Conservation (phyloP, 2,888 invertebrate genomes). For the Trichogramma evanescens region DNA sequence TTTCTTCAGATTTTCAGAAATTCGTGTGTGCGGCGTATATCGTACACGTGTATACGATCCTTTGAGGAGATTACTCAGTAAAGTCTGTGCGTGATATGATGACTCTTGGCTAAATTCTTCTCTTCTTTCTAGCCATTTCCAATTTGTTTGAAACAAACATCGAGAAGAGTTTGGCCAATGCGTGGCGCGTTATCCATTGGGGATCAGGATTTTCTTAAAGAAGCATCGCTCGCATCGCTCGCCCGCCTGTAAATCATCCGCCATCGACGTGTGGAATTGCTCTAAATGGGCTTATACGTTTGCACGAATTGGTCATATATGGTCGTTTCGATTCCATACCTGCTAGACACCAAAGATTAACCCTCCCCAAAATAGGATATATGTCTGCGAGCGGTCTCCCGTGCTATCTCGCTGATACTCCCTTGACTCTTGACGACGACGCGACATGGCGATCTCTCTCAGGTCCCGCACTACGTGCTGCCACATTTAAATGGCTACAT, state of each 20-base stretch:
- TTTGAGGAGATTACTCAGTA: too few relatives aligned
- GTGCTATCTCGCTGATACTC: background rate
- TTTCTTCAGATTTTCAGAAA: slow-evolving; percentile 13
- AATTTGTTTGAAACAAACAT: background rate
- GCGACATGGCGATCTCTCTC: background rate
- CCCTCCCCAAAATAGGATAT: slow-evolving; percentile 10
- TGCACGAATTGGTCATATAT: slow-evolving; percentile 12
- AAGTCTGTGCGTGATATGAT: background rate
- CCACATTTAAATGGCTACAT: slow-evolving; percentile 42
- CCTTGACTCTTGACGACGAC: slow-evolving; percentile 2
- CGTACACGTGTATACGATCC: background rate
- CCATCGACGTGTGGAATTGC: slow-evolving; percentile 3
- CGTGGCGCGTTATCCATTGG: too few relatives aligned
- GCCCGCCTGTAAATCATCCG: background rate
- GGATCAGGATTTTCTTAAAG: too few relatives aligned
- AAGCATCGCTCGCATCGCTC: too few relatives aligned
- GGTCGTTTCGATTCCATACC: slow-evolving; percentile 16
- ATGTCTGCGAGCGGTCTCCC: background rate
- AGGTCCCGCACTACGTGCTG: slow-evolving; percentile 36
- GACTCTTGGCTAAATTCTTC: background rate
- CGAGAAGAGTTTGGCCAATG: background rate
- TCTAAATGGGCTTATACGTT: slow-evolving; percentile 13
- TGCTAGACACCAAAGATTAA: slow-evolving; percentile 11
- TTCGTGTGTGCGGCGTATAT: background rate
- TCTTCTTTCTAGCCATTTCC: background rate